These are phyloP conservation scores for Ormyrus nitidulus DNA, from an alignment of 2,888 invertebrate species.

Conservation along the genomic window DNA sequence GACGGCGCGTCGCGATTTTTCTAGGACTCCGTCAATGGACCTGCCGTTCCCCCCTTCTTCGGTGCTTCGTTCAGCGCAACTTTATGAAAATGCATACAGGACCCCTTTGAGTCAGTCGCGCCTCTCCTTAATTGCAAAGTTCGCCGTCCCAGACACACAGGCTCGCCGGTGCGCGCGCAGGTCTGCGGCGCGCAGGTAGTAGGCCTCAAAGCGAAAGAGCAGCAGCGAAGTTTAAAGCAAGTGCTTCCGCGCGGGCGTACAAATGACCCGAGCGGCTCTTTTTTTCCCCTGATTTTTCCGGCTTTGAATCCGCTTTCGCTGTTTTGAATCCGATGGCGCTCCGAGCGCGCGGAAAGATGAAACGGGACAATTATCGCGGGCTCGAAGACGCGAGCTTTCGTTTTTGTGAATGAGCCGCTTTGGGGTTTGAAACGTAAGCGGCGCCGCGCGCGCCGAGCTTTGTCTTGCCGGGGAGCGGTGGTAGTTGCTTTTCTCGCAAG, in stretches of 20 bases:
- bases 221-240: conserved; percentile 57
- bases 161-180: neutral
- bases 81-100: no score
- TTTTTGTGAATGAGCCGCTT: no score
- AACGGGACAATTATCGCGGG: conserved; percentile 15
- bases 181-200: neutral
- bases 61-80: no score
- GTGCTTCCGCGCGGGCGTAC: conserved; percentile 58
- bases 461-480: no score
- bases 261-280: conserved; percentile 31
- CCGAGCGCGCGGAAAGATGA: neutral
- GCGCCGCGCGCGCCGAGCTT: no score
- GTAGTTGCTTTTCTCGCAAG: no score
- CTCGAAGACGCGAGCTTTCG: no score
- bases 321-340: no score
- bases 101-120: conserved; percentile 22
- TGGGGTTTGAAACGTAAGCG: no score
- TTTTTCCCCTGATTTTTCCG: neutral
- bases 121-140: conserved; percentile 63
- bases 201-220: conserved; percentile 30
- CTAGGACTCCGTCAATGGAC: no score
- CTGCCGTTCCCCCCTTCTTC: no score
- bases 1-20: no score
- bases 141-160: neutral
- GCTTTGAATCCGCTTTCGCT: neutral